phyloP scores from a whole-genome alignment of 1,140 invertebrate species.

The Myzus persicae region DNA sequence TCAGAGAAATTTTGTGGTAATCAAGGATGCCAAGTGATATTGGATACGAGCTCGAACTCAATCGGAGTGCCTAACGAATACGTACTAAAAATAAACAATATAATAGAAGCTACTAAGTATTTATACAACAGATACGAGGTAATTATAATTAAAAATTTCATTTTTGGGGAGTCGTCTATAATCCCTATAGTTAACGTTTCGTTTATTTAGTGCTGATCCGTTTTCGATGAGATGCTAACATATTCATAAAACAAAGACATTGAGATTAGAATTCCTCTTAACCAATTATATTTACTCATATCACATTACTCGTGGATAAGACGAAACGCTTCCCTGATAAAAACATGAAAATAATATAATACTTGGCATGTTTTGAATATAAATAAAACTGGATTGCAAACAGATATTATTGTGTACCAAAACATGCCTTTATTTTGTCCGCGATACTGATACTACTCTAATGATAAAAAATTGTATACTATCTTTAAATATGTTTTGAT shows the following conservation, averaged over 20 bases:
- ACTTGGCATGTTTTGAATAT: not conserved
- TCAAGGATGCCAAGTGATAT: slow-evolving; percentile 16
- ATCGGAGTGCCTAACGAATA: not conserved
- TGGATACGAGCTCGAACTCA: not conserved
- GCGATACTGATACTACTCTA: no score
- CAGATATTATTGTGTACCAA: not conserved
- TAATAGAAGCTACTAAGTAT: not conserved
- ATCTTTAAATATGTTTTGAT: no score
- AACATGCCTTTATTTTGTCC: no score
- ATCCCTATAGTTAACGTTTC: not conserved
- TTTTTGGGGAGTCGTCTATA: not conserved
- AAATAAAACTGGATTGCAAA: not conserved
- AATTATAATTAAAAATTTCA: not conserved
- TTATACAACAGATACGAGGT: not conserved
- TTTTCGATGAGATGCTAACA: not conserved
- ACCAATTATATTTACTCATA: accelerated
- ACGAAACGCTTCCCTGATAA: no score
- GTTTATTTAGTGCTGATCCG: not conserved
- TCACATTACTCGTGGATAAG: not conserved
- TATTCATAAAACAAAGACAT: not conserved
- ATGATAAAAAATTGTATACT: no score
- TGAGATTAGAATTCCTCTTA: not conserved
- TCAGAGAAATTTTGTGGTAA: slow-evolving; percentile 3
- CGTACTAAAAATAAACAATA: not conserved
- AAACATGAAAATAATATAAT: not conserved